These are phyloP conservation scores for Himalopsyche kuldschensis DNA, from an alignment of 2,888 invertebrate species.

Conservation along the genomic window DNA sequence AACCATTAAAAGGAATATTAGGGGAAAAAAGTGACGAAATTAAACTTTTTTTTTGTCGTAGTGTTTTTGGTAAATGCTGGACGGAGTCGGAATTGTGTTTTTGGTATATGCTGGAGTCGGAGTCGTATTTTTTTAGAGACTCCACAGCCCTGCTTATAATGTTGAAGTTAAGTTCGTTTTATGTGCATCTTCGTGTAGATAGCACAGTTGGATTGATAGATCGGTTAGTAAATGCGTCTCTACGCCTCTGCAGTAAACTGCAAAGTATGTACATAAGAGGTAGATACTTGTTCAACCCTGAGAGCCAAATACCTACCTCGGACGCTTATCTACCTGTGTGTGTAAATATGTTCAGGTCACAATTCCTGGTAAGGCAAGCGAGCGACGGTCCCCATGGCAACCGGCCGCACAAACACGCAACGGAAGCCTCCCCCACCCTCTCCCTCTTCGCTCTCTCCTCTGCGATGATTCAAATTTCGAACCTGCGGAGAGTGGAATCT, in stretches of 20 bases:
- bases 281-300: background rate
- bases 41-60: no score
- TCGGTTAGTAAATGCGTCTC: background rate
- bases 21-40: no score
- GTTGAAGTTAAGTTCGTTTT: no score
- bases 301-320: background rate
- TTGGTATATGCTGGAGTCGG: no score
- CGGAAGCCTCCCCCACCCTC: conserved; percentile 20
- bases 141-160: no score
- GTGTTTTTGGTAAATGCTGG: no score
- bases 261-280: background rate
- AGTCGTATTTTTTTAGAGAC: no score
- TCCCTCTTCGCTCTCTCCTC: conserved; percentile 7
- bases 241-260: background rate
- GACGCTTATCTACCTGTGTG: background rate
- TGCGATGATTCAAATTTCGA: background rate
- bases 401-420: conserved; percentile 38
- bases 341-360: background rate
- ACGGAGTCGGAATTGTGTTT: no score
- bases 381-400: conserved; percentile 35
- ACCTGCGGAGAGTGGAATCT: background rate
- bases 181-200: no score
- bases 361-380: conserved; percentile 15
- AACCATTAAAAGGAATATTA: no score
- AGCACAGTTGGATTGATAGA: background rate